phyloP scores from a whole-genome alignment of 2,888 invertebrate genomes.

The Luperina testacea region DNA sequence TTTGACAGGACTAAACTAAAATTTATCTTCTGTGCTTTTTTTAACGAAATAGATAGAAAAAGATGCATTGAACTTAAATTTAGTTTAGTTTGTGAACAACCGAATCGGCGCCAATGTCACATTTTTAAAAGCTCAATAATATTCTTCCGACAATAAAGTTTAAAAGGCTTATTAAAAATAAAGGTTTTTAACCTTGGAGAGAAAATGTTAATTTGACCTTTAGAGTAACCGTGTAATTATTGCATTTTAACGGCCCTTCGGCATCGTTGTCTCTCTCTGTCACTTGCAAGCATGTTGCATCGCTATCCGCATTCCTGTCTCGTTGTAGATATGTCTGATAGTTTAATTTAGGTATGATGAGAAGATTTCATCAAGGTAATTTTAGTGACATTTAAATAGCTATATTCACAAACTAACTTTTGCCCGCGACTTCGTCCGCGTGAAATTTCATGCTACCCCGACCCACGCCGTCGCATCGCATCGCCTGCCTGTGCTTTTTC shows the following conservation, averaged over 20 bases:
- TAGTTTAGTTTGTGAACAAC: too few species aligned
- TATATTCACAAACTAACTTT: too few species aligned
- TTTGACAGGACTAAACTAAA: too few species aligned
- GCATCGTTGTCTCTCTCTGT: not conserved
- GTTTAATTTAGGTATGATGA: not conserved
- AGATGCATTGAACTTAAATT: too few species aligned
- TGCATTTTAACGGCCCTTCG: not conserved
- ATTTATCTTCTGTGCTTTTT: too few species aligned
- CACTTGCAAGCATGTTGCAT: slow-evolving; percentile 8
- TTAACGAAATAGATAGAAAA: too few species aligned
- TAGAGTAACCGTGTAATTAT: slow-evolving; percentile 27
- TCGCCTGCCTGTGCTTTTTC: too few species aligned
- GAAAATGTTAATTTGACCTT: slow-evolving; percentile 37
- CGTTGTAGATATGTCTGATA: not conserved
- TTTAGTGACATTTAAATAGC: not conserved
- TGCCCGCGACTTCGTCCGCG: too few species aligned
- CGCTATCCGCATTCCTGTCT: slow-evolving; percentile 33
- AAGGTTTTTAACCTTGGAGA: slow-evolving; percentile 36
- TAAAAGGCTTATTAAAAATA: slow-evolving; percentile 35
- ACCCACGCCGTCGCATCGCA: too few species aligned
- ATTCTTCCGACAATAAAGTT: slow-evolving; percentile 18
- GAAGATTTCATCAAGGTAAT: too few species aligned
- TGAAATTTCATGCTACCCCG: too few species aligned
- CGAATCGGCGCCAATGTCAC: not conserved
- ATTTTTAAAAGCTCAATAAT: slow-evolving; percentile 13